Base-by-base conservation (phyloP, 2,888 invertebrate species). In the Pegoplata infirma region DNA sequence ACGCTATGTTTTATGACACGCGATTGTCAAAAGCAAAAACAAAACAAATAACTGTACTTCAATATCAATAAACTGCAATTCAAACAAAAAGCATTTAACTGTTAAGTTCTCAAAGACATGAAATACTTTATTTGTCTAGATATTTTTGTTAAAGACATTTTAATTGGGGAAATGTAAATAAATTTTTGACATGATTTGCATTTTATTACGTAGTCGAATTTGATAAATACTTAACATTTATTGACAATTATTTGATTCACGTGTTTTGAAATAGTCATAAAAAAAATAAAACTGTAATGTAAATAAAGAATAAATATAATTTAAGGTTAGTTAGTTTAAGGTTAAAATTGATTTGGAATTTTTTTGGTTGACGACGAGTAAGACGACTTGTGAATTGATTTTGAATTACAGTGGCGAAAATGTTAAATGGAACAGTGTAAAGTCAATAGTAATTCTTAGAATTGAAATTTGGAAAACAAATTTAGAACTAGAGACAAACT, bases 141-240 rank as follows among this genome's bases (percentile, higher is more conserved):
- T n/a, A n/a, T 36, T 12, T 8, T 17, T 10, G 3, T 16, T 58
- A 58, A 58, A 21, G 40, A 40, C 21, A 44, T 47, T 16, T 21
- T 16, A 56, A 47, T 36, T 68, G 7, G 3, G 23, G 2, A 47
- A 12, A 36, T 25, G 17, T 19, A 49, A 59, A 51, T 44, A 16
- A 10, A 1, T 40, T 51, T 51, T 36, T 40, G 49, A 28, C 64
- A 64, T 28, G 64, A 56, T 51, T 64, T 21, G 40, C 14, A 64
- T 17, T 40, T 72, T 21, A 14, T 64, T 55, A 40, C 4, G n/a
- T 40, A 12, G 12, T 40, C 5, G 5, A 40, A 40, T 40, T n/a
- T 40, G n/a, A n/a, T 25, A 25, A n/a, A 4, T 32, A 40, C 36
- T 3, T 10, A n/a, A 40, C 6, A 25, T 6, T 25, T 25, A n/a